Conservation (phyloP, 2,888 invertebrate species). For the Oxyteleia sp. region DNA sequence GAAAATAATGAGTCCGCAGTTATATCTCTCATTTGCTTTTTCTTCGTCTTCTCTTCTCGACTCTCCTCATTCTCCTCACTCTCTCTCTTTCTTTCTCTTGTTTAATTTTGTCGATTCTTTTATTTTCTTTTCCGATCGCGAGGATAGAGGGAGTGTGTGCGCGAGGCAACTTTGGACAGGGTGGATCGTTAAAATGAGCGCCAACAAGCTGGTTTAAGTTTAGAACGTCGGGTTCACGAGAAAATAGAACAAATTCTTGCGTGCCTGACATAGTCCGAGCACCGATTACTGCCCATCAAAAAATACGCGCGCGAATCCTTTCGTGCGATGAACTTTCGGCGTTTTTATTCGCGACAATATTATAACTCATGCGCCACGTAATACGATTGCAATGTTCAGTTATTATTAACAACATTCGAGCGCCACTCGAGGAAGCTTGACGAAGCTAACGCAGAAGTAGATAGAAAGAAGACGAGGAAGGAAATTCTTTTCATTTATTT, state of each 20-base stretch:
- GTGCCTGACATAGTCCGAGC: constrained; percentile 76
- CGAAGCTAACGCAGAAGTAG: background rate
- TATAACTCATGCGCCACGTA: constrained; percentile 39
- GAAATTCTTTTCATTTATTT: constrained; percentile 53
- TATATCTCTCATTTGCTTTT: constrained; percentile 31
- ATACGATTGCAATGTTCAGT: constrained; percentile 34
- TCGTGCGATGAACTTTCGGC: constrained; percentile 62
- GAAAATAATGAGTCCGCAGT: constrained; percentile 68
- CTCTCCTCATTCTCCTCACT: too few species aligned
- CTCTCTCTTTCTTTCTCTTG: constrained; percentile 20
- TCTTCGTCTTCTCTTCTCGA: constrained; percentile 24
- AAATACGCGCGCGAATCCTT: constrained; percentile 55
- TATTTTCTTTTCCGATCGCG: constrained; percentile 51
- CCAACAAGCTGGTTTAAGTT: constrained; percentile 83
- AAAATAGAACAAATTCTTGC: constrained; percentile 85
- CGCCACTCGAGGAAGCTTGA: background rate
- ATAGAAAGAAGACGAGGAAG: constrained; percentile 17
- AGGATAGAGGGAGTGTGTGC: constrained; percentile 36
- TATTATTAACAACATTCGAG: constrained; percentile 40
- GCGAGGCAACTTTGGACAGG: constrained; percentile 55
- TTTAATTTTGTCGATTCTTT: constrained; percentile 32
- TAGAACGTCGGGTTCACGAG: constrained; percentile 85
- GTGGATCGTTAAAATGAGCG: constrained; percentile 80
- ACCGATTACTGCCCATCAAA: constrained; percentile 66
- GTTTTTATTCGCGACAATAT: constrained; percentile 19